phyloP scores from a whole-genome alignment of 2,797 vertebrate genomes.

The Monodelphis domestica region DNA sequence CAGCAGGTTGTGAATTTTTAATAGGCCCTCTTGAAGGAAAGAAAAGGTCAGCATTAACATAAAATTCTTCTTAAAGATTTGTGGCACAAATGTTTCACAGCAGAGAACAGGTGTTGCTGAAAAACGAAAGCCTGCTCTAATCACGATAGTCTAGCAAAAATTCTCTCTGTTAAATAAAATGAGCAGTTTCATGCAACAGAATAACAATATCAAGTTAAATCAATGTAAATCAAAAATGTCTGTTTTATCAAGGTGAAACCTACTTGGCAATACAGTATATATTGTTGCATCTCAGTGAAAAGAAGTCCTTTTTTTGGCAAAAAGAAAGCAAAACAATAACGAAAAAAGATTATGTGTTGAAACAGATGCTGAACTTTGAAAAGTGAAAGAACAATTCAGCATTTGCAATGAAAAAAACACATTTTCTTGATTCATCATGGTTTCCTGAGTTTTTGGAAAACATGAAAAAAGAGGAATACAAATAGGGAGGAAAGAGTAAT shows the following conservation, averaged over 20 bases:
- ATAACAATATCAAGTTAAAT: conserved; percentile 35
- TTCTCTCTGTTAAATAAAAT: conserved; percentile 64
- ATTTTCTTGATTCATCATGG: not conserved
- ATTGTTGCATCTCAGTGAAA: not conserved
- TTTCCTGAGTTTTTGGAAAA: not conserved
- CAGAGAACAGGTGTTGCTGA: conserved; percentile 82
- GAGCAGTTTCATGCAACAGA: conserved; percentile 54
- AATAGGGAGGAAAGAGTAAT: not conserved
- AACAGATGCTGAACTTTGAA: not conserved
- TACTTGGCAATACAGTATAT: not conserved
- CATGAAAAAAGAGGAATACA: not conserved
- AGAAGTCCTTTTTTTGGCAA: not conserved
- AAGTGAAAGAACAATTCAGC: not conserved
- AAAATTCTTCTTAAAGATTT: conserved; percentile 84
- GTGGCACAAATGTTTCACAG: conserved; percentile 82
- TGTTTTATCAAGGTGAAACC: conserved; percentile 11
- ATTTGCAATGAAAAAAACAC: not conserved
- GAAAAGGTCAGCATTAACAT: conserved; percentile 87
- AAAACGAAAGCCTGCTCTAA: conserved; percentile 69
- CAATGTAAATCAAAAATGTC: conserved; percentile 36
- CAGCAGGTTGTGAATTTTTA: conserved; percentile 86
- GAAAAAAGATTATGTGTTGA: not conserved
- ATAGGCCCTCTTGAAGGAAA: conserved; percentile 81
- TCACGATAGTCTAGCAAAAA: conserved; percentile 65
- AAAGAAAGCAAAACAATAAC: not conserved